Conservation (phyloP, 1,140 invertebrate species). For the Conus betulinus region DNA sequence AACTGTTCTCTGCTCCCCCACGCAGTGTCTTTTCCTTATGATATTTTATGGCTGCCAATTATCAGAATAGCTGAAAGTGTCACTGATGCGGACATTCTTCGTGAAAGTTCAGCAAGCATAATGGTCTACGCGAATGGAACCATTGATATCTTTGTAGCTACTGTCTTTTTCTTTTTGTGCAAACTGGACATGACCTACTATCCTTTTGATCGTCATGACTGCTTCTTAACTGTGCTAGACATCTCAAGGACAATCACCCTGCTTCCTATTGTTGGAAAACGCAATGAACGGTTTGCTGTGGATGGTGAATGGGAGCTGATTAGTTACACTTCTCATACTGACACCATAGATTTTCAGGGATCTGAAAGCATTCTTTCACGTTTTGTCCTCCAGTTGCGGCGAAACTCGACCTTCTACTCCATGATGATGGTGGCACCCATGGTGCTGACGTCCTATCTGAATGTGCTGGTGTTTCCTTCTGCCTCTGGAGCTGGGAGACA, state of each 20-base stretch:
- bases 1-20: neutral
- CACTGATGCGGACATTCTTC: neutral
- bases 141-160: neutral
- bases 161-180: neutral
- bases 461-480: conserved; percentile 78
- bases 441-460: conserved; percentile 78
- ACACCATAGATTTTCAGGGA: neutral
- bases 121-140: neutral
- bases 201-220: conserved; percentile 1
- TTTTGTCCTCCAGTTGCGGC: conserved; percentile 84
- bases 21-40: neutral
- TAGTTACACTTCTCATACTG: too few species aligned
- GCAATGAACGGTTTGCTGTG: neutral
- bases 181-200: neutral
- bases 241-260: neutral
- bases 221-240: neutral
- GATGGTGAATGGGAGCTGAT: neutral
- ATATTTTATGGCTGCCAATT: neutral
- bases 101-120: neutral
- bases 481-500: conserved; percentile 79
- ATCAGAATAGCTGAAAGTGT: neutral
- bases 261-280: too few species aligned
- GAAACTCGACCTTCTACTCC: conserved; percentile 91
- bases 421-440: conserved; percentile 79
- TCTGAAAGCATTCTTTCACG: too few species aligned